Base-by-base conservation (phyloP, 1,140 invertebrate genomes). In the Camponotus vicinus region DNA sequence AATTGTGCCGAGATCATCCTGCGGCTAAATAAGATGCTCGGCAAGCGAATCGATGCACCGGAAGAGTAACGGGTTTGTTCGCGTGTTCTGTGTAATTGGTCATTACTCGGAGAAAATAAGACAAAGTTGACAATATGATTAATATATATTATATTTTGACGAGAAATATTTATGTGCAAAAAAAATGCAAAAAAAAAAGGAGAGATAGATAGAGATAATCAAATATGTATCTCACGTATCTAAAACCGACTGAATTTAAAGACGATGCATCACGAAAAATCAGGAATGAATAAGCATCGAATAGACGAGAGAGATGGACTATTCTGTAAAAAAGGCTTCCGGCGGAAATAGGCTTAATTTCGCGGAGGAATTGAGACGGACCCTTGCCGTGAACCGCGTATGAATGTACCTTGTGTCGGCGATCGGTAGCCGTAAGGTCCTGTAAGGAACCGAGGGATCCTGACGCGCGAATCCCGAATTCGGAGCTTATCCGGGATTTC, bases 281-380 rank as follows among this genome's bases (percentile, higher is more conserved):
- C 21, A 40, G 18, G 40, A 49, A 73, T 45, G 55, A 82, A 82
- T 82, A 80, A 80, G 64, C 9, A 13, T 40, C 34, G 49, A 42
- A 57, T 59, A 8, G 52, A 70, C 37, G 21, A 61, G 11, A 34
- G 11, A 66, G 61, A 80, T 80, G 64, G 5, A 13, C 37, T 61
- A 73, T 61, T 71, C 55, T 75, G 42, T 73, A 40, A 63, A 75
- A 49, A 40, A 61, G 57, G 40, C 69, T 83, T 83, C 69, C 55
- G 79, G 55, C 55, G 55, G 79, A 82, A 83, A 75, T 83, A 75
- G 55, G 69, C 79, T 83, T 83, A 83, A 83, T 83, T 82, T 83
- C 40, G 32, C 69, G 42, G 40, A 75, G 79, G 40, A 73, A 82
- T 82, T 82, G 79, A 82, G 70, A 73, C 18, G 67, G 79, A 83